phyloP scores from a whole-genome alignment of 2,888 invertebrate genomes.

The Cyclophora punctaria region DNA sequence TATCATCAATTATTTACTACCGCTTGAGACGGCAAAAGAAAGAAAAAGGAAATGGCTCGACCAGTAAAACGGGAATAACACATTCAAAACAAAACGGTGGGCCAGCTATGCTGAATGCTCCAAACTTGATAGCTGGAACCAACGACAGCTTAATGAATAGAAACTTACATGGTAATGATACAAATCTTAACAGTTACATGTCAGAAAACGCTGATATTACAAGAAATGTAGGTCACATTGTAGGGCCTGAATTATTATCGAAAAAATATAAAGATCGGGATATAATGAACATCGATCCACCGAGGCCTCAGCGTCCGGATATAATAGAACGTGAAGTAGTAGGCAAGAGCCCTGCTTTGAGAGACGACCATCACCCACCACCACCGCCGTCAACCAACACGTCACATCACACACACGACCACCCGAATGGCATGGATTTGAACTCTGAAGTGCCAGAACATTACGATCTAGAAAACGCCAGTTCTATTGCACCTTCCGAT shows the following conservation, averaged over 20 bases:
- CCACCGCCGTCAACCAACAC: slow-evolving; percentile 84
- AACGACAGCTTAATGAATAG: slow-evolving; percentile 81
- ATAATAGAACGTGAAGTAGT: slow-evolving; percentile 94
- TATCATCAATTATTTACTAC: slow-evolving; percentile 94
- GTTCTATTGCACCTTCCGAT: slow-evolving; percentile 97
- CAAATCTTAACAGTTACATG: slow-evolving; percentile 81
- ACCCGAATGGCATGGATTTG: slow-evolving; percentile 83
- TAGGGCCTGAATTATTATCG: slow-evolving; percentile 89
- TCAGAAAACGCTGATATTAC: slow-evolving; percentile 84
- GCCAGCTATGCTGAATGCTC: slow-evolving; percentile 80
- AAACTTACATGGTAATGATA: slow-evolving; percentile 81
- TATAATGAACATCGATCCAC: slow-evolving; percentile 81
- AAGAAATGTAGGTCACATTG: slow-evolving; percentile 84
- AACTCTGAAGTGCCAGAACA: slow-evolving; percentile 90
- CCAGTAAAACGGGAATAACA: slow-evolving; percentile 80
- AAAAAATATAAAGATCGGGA: slow-evolving; percentile 93
- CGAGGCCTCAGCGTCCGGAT: slow-evolving; percentile 91
- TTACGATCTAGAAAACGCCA: slow-evolving; percentile 97
- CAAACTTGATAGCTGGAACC: slow-evolving; percentile 79
- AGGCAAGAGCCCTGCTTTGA: slow-evolving; percentile 86
- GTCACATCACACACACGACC: slow-evolving; percentile 82
- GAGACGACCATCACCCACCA: slow-evolving; percentile 87
- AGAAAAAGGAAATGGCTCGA: slow-evolving; percentile 82
- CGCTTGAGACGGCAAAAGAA: slow-evolving; percentile 90
- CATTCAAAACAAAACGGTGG: slow-evolving; percentile 87